Conservation (phyloP, 2,888 invertebrate genomes). For the Serrognathus titanus region DNA sequence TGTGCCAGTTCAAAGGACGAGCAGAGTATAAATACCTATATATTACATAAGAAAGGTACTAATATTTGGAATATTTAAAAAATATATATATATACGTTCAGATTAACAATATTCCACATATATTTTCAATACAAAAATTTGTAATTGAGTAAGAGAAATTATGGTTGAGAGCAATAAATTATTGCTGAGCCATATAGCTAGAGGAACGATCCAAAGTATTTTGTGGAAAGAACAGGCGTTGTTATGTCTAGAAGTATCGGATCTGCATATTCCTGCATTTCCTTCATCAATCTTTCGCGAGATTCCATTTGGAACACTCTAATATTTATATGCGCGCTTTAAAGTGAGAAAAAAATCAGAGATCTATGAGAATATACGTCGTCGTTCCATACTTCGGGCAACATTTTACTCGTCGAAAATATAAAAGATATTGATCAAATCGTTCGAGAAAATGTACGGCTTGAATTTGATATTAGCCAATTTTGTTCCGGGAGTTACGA, state of each 20-base stretch:
- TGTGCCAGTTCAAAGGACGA: no score
- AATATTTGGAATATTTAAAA: no score
- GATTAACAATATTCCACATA: no score
- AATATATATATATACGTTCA: no score
- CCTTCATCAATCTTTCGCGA: slow-evolving; percentile 7
- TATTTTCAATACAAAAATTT: no score
- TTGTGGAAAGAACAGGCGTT: not conserved
- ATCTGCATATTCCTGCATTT: slow-evolving; percentile 8
- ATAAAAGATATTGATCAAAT: slow-evolving; percentile 28
- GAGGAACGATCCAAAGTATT: not conserved
- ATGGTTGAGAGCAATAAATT: no score
- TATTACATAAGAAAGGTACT: no score
- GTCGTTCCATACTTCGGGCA: not conserved
- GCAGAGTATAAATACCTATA: no score
- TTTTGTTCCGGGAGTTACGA: slow-evolving; percentile 12
- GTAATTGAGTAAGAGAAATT: no score
- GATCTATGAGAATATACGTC: slow-evolving; percentile 6
- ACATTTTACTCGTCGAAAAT: slow-evolving; percentile 7
- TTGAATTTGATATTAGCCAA: slow-evolving; percentile 31
- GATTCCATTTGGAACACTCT: not conserved
- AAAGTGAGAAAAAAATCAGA: not conserved
- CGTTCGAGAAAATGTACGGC: slow-evolving; percentile 24
- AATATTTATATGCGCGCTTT: not conserved
- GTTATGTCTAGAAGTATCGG: slow-evolving; percentile 1
- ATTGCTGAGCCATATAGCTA: not conserved